Evolutionary conservation across 1,140 invertebrate species (phyloP), one percentile per base, ranked within the genome.

Genomic region (Scaptomyza hsui): DNA sequence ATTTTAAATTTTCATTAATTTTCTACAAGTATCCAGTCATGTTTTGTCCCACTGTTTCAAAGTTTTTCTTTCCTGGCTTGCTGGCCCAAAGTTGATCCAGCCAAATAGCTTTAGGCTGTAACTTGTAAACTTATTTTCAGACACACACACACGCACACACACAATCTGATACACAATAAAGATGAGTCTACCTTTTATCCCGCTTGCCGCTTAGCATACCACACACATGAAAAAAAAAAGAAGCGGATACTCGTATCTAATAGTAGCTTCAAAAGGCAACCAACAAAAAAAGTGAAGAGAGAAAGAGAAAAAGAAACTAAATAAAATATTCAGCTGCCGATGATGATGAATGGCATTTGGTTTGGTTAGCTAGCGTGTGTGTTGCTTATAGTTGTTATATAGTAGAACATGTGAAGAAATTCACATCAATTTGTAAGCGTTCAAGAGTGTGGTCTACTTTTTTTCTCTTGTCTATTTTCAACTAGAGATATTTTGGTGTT

Each of bases 51-150:
- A 82, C 52, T 72, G 72, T 83, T 44, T 56, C 45, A 16, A 16
- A 39, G 15, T 56, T 42, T 29, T 29, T 52, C 52, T 16, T 56
- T 49, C 53, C 41, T 37, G 47, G 59, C 21, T n/a, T 37, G 26
- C 44, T 59, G 75, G 61, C 62, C 57, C 45, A 80, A 81, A 85
- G 53, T 85, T 86, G 75, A 86, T 75, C 52, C 70, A 77, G 57
- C 64, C 72, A 69, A 79, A 85, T 88, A 85, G 82, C 82, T 74
- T 68, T 68, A 85, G 81, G 81, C 81, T 74, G 77, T 72, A 80
- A 78, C 77, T 85, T 86, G 73, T 77, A 85, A 85, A 86, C 70
- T 88, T 86, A 81, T 85, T 80, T 83, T 63, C 47, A 41, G 47
- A 80, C 67, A 68, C 60, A 48, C 24, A 47, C 53, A 57, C 44